Evolutionary conservation across 2,888 invertebrate genomes (phyloP).

Genomic region (Habrosyne pyritoides): DNA sequence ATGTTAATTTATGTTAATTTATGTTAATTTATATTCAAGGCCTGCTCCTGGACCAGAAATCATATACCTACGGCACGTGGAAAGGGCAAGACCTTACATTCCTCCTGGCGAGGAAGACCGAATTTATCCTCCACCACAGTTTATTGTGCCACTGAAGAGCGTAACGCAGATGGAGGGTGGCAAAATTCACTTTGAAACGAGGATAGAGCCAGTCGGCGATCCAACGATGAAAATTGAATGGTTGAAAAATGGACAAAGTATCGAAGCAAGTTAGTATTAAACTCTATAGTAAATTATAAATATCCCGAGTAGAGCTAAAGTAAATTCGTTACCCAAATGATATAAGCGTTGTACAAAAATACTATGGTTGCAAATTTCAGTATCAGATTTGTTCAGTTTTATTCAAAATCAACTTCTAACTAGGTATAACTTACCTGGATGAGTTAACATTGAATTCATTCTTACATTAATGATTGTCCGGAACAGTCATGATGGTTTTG

Average conservation of each 20-base stretch:
- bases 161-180: slow-evolving; percentile 94
- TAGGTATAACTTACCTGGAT: not conserved
- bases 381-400: too few species aligned
- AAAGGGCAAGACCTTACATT: slow-evolving; percentile 92
- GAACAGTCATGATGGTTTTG: too few species aligned
- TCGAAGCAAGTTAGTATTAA: slow-evolving; percentile 92
- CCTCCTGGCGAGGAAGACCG: slow-evolving; percentile 93
- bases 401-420: too few species aligned
- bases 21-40: slow-evolving; percentile 83
- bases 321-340: not conserved
- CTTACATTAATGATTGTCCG: too few species aligned
- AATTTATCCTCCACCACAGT: slow-evolving; percentile 95
- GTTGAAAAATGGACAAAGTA: slow-evolving; percentile 95
- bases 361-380: too few species aligned
- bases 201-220: slow-evolving; percentile 98
- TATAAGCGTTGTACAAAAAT: too few species aligned
- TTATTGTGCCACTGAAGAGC: slow-evolving; percentile 94
- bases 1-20: too few species aligned
- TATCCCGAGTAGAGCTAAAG: not conserved
- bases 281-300: not conserved
- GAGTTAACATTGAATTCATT: too few species aligned
- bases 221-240: slow-evolving; percentile 98
- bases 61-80: slow-evolving; percentile 95
- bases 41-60: slow-evolving; percentile 96
- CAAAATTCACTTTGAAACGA: slow-evolving; percentile 97